A percentile compares a stretch with the other conserved stretches of the same genome.
Conservation (phyloP, 2,797 vertebrate species). For the Scomberomorus guttatus region DNA sequence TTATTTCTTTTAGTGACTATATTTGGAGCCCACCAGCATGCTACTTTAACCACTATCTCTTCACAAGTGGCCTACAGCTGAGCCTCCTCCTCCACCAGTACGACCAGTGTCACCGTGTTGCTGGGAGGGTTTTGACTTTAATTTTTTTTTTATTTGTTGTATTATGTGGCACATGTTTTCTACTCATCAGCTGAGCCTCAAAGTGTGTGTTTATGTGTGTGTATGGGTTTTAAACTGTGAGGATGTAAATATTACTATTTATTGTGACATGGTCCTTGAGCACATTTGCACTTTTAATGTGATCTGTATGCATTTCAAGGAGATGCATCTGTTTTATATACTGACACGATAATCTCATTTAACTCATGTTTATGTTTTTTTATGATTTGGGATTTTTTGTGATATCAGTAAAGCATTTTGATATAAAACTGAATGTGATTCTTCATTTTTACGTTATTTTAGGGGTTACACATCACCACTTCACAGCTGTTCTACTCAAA, state of each 20-base stretch:
- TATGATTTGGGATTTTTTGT: constrained; percentile 32
- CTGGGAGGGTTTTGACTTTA: constrained; percentile 9
- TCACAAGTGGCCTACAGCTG: constrained; percentile 56
- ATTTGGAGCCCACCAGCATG: not conserved
- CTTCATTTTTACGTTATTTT: not conserved
- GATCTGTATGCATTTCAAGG: constrained; percentile 21
- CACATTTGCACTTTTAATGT: constrained; percentile 79
- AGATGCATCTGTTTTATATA: constrained; percentile 46
- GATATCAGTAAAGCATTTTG: constrained; percentile 65
- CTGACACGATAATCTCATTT: constrained; percentile 43
- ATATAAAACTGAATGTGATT: constrained; percentile 29
- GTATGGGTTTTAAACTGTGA: constrained; percentile 40
- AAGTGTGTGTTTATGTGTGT: constrained; percentile 22
- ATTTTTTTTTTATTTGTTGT: not conserved
- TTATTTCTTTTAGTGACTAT: too few species aligned
- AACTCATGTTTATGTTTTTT: not conserved
- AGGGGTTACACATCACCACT: too few species aligned
- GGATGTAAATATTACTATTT: constrained; percentile 68
- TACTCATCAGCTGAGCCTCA: constrained; percentile 39
- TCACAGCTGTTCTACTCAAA: too few species aligned
- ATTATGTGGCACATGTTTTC: constrained; percentile 25
- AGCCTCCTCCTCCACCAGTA: constrained; percentile 42
- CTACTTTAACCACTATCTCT: constrained; percentile 27
- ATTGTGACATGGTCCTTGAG: constrained; percentile 61
- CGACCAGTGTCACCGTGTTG: constrained; percentile 16